A percentile compares a stretch with the other conserved stretches of the same genome.
These are phyloP conservation scores for Meandrina meandrites DNA, from an alignment of 92 coral and sea anemone genomes.

Conservation along the genomic window DNA sequence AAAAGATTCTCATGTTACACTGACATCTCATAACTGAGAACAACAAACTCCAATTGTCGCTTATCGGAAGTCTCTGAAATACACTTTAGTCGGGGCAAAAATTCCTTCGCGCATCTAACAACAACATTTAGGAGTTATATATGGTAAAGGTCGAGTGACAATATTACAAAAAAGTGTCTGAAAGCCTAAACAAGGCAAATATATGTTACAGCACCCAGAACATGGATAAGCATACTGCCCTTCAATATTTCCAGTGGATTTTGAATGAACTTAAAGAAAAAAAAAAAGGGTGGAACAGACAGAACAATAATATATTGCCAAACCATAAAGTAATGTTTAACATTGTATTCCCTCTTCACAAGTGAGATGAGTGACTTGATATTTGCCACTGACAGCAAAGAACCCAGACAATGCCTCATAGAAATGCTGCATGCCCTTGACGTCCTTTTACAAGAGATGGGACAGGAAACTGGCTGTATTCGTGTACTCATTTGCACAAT, in stretches of 20 bases:
- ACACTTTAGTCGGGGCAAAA: too few relatives aligned
- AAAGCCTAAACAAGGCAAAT: slow-evolving; percentile 13
- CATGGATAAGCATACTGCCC: not conserved
- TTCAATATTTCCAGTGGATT: slow-evolving; percentile 1
- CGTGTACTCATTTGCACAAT: slow-evolving; percentile 13
- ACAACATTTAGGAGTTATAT: too few relatives aligned
- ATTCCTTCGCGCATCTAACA: too few relatives aligned
- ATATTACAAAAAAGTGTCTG: too few relatives aligned
- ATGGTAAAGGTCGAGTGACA: too few relatives aligned
- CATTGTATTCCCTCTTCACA: slow-evolving; percentile 8
- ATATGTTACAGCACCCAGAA: slow-evolving; percentile 6
- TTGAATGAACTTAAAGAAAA: not conserved
- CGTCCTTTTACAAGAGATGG: slow-evolving; percentile 14
- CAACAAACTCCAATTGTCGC: too few relatives aligned
- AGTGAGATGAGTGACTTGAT: not conserved
- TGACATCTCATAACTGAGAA: too few relatives aligned
- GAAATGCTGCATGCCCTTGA: slow-evolving; percentile 23
- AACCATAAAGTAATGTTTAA: slow-evolving; percentile 21
- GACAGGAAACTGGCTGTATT: slow-evolving; percentile 2
- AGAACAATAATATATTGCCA: slow-evolving; percentile 10
- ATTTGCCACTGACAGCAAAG: slow-evolving; percentile 3
- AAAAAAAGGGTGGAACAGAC: not conserved
- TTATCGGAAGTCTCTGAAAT: too few relatives aligned
- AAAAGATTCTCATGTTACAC: too few relatives aligned
- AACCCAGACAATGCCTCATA: not conserved